phyloP scores from a whole-genome alignment of 2,797 vertebrate genomes.

The Atherinosoma microstoma region DNA sequence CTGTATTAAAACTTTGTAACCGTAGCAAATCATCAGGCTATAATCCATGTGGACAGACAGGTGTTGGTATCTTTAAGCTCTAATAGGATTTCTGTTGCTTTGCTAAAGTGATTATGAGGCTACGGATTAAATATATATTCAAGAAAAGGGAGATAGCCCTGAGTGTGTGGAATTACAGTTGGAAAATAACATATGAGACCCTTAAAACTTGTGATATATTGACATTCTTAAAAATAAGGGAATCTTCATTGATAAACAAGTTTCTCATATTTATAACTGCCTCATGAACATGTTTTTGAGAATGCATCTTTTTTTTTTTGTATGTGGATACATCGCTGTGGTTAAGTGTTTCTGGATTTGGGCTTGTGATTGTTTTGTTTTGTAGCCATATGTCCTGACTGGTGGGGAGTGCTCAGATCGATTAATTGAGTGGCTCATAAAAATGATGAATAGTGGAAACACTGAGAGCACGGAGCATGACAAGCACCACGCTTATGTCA shows the following conservation, averaged over 20 bases:
- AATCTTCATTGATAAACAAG: slow-evolving; percentile 2
- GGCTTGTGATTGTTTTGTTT: slow-evolving; percentile 89
- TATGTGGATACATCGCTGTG: slow-evolving; percentile 67
- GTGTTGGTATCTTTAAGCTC: slow-evolving; percentile 76
- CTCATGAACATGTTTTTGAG: slow-evolving; percentile 12
- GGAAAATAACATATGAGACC: slow-evolving; percentile 15
- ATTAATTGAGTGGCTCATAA: slow-evolving; percentile 91
- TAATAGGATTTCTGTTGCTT: slow-evolving; percentile 80
- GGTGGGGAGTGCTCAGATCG: slow-evolving; percentile 91
- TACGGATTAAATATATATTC: slow-evolving; percentile 69
- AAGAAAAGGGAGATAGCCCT: slow-evolving; percentile 52
- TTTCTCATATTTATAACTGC: background rate
- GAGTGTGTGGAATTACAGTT: slow-evolving; percentile 6
- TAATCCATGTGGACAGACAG: slow-evolving; percentile 86
- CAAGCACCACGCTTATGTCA: slow-evolving; percentile 61
- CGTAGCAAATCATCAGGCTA: slow-evolving; percentile 80
- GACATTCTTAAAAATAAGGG: slow-evolving; percentile 26
- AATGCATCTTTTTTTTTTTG: background rate
- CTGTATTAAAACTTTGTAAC: slow-evolving; percentile 90
- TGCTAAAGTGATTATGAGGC: slow-evolving; percentile 77
- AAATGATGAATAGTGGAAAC: slow-evolving; percentile 89
- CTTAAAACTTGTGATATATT: slow-evolving; percentile 27
- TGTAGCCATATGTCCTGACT: slow-evolving; percentile 87
- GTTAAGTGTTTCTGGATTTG: slow-evolving; percentile 78
- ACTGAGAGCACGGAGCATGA: slow-evolving; percentile 83